Percentiles rank a stretch among this genome's conserved stretches.
Evolutionary conservation across 2,888 invertebrate species (phyloP).

Genomic region (Ischnura elegans): DNA sequence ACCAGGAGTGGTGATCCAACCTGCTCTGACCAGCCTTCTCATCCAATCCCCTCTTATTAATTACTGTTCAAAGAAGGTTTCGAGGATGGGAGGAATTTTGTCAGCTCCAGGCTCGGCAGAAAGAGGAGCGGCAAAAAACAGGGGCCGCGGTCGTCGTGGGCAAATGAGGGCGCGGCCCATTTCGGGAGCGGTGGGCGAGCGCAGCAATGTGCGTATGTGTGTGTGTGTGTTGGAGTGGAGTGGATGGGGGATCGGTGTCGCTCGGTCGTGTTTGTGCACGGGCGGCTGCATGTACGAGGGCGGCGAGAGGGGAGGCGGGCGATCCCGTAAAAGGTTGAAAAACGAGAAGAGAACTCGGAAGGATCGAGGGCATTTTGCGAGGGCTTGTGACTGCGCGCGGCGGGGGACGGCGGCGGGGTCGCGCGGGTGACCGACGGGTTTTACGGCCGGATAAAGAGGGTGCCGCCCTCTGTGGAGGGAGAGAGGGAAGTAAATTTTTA

Average conservation of each 20-base stretch:
- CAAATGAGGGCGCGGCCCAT: constrained; percentile 3
- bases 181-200: not conserved
- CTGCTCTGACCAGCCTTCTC: too few species aligned
- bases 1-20: too few species aligned
- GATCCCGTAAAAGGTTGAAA: not conserved
- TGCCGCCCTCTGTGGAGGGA: too few species aligned
- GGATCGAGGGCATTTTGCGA: constrained; percentile 48
- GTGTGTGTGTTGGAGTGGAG: not conserved
- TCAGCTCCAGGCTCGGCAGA: not conserved
- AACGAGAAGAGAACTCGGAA: not conserved
- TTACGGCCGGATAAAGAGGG: not conserved
- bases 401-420: too few species aligned
- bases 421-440: constrained; percentile 28
- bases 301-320: not conserved
- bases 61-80: too few species aligned
- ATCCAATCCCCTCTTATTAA: too few species aligned
- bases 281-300: not conserved
- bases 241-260: not conserved
- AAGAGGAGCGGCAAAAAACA: not conserved
- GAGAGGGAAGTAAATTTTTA: not conserved
- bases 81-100: not conserved
- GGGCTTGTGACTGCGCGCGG: constrained; percentile 40
- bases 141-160: not conserved
- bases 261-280: not conserved
- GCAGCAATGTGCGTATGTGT: not conserved